Conservation (phyloP, 2,888 invertebrate species). For the Temnothorax rugatulus region DNA sequence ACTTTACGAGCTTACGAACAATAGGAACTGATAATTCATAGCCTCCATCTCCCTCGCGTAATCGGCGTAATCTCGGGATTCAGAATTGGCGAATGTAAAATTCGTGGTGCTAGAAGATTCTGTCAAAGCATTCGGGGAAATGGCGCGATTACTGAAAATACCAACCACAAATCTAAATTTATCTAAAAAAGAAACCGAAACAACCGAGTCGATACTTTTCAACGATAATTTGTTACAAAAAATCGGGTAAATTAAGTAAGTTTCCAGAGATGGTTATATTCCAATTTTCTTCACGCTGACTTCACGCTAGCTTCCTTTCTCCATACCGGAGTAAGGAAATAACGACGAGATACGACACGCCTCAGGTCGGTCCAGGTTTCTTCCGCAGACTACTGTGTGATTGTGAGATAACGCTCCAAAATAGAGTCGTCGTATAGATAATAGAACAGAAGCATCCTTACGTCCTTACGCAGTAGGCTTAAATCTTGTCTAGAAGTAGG, state of each 20-base stretch:
- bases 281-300: too few species aligned
- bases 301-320: neutral
- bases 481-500: neutral
- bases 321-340: neutral
- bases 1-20: conserved; percentile 81
- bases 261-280: neutral
- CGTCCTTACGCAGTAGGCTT: neutral
- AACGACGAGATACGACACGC: neutral
- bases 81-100: conserved; percentile 20
- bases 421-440: neutral
- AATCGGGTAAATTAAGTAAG: too few species aligned
- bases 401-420: neutral
- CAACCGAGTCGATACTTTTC: too few species aligned
- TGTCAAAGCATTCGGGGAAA: neutral
- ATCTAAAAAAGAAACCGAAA: too few species aligned
- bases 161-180: too few species aligned
- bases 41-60: conserved; percentile 76
- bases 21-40: conserved; percentile 83
- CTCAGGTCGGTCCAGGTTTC: neutral
- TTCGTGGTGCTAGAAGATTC: neutral
- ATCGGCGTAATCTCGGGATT: conserved; percentile 73
- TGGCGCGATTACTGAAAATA: neutral
- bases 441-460: neutral
- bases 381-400: neutral
- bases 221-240: too few species aligned